A percentile compares a stretch with the other conserved stretches of the same genome.
Evolutionary conservation across 92 coral and sea anemone species (phyloP).

Genomic region (Galaxea fascicularis): DNA sequence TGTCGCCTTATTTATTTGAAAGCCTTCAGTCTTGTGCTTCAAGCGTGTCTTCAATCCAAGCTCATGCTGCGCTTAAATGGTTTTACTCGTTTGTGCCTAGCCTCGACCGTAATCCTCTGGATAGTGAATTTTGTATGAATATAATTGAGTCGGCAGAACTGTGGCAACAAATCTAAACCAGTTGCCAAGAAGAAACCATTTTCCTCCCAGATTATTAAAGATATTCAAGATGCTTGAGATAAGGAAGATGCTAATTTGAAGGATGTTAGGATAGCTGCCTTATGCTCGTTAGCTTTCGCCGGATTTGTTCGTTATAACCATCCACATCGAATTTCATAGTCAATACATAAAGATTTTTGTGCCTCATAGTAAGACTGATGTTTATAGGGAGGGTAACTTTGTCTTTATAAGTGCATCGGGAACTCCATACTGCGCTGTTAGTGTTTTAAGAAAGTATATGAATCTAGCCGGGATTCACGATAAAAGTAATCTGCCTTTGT

Average conservation of each 20-base stretch:
- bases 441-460: constrained; percentile 32
- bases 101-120: background rate
- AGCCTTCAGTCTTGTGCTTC: too few relatives aligned
- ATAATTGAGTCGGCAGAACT: background rate
- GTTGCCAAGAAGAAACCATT: background rate
- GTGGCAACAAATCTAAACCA: background rate
- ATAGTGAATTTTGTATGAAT: background rate
- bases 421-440: constrained; percentile 56
- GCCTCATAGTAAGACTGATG: constrained; percentile 54
- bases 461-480: constrained; percentile 8
- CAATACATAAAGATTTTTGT: constrained; percentile 41
- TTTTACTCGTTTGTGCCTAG: too few relatives aligned
- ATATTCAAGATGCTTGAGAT: background rate
- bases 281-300: too few relatives aligned
- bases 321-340: background rate
- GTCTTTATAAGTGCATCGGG: constrained; percentile 45
- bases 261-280: background rate
- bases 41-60: background rate
- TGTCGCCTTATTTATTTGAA: too few relatives aligned
- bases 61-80: background rate
- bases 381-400: constrained; percentile 64
- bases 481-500: background rate
- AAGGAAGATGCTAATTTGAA: constrained; percentile 14
- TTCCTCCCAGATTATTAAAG: background rate
- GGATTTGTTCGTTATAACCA: background rate